Conservation (phyloP, 2,113 vertebrate species). For the Pitta sordida region DNA sequence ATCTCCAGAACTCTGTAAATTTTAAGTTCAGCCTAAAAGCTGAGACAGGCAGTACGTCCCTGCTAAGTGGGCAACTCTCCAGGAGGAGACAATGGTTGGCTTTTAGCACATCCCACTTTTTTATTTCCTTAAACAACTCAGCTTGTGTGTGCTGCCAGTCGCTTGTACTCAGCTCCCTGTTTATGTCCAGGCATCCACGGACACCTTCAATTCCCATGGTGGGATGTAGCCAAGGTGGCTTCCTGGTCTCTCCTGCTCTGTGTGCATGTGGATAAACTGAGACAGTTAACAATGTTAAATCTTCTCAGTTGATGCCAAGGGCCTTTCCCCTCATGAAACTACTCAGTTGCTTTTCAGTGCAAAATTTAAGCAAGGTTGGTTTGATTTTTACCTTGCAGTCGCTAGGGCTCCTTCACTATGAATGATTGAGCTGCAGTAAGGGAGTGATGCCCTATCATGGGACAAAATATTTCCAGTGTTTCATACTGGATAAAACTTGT, state of each 20-base stretch:
- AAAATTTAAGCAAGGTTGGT: background rate
- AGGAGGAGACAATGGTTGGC: slow-evolving; percentile 41
- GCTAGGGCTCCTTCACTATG: background rate
- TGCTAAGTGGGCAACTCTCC: background rate
- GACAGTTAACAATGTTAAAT: background rate
- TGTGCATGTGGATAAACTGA: background rate
- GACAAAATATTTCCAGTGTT: background rate
- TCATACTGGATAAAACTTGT: background rate
- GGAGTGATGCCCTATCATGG: background rate
- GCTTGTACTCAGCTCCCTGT: background rate
- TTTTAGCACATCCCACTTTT: background rate
- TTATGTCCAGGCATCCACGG: background rate
- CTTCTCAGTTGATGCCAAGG: background rate
- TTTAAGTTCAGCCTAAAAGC: background rate
- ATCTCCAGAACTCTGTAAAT: background rate
- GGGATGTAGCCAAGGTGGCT: background rate
- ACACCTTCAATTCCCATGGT: background rate
- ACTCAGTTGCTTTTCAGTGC: background rate
- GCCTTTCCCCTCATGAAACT: background rate
- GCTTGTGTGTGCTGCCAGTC: background rate
- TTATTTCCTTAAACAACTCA: slow-evolving; percentile 10
- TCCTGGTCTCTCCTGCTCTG: background rate
- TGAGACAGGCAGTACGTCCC: slow-evolving; percentile 4
- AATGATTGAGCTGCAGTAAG: background rate
- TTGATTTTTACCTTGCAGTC: background rate